Conservation (phyloP, 2,113 vertebrate species). For the Desmodus rotundus region DNA sequence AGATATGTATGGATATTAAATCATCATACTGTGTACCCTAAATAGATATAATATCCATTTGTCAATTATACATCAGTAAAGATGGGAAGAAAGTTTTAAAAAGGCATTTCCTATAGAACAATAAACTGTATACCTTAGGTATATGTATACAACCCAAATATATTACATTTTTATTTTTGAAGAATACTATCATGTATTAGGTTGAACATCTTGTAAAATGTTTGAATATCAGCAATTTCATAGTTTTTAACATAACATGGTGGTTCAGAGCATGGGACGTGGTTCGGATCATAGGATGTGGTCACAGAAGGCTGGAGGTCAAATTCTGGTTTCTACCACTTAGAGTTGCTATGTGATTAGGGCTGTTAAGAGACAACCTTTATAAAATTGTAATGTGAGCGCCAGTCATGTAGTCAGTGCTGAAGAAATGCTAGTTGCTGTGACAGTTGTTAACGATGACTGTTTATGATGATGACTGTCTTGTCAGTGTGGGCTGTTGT, state of each 20-base stretch:
- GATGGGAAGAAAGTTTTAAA: not conserved
- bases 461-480: not conserved
- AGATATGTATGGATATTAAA: not conserved
- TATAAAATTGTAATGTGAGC: not conserved
- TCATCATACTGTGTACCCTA: not conserved
- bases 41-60: not conserved
- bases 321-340: not conserved
- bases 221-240: not conserved
- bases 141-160: not conserved
- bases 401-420: not conserved
- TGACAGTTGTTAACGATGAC: not conserved
- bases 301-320: not conserved
- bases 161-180: not conserved
- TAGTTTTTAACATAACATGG: not conserved
- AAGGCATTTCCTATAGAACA: not conserved
- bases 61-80: not conserved
- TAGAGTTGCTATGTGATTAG: not conserved
- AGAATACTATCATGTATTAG: not conserved
- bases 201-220: not conserved
- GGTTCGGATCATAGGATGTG: not conserved
- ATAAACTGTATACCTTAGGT: not conserved
- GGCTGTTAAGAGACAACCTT: not conserved
- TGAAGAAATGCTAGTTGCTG: not conserved
- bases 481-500: not conserved
- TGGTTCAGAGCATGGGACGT: not conserved